A percentile compares a stretch with the other conserved stretches of the same genome.
These are phyloP conservation scores for Lasioglossum baleicum DNA, from an alignment of 1,140 invertebrate species.

Conservation along the genomic window DNA sequence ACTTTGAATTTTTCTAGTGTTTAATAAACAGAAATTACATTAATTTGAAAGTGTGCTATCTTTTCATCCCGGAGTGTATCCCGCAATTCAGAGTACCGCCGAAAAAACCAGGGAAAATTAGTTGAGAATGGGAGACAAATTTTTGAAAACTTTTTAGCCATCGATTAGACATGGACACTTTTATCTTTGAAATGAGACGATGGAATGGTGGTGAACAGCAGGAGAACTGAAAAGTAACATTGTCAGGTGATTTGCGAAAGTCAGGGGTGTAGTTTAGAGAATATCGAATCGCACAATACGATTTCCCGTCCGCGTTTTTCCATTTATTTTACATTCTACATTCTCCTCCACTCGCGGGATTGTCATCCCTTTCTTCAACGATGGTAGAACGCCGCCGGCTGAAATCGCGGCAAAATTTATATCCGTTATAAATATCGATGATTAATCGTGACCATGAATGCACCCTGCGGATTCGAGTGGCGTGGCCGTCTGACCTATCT, in stretches of 20 bases:
- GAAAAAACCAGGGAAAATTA: no score
- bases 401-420: conserved; percentile 39
- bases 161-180: no score
- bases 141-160: no score
- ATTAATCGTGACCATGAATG: conserved; percentile 43
- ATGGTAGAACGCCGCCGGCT: conserved; percentile 2
- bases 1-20: no score
- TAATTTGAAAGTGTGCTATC: no score
- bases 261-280: neutral
- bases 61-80: no score
- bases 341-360: conserved; percentile 2
- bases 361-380: neutral
- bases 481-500: conserved; percentile 29
- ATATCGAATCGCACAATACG: neutral
- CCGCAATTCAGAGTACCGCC: no score
- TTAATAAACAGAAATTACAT: no score
- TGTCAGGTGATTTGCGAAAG: no score
- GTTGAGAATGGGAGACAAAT: neutral
- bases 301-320: neutral
- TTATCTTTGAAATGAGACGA: no score
- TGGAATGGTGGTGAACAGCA: no score
- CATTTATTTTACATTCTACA: conserved; percentile 4
- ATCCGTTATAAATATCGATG: conserved; percentile 50
- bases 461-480: conserved; percentile 31
- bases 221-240: no score